Evolutionary conservation across 2,113 vertebrate species (phyloP).

Genomic region (Ictalurus furcatus): DNA sequence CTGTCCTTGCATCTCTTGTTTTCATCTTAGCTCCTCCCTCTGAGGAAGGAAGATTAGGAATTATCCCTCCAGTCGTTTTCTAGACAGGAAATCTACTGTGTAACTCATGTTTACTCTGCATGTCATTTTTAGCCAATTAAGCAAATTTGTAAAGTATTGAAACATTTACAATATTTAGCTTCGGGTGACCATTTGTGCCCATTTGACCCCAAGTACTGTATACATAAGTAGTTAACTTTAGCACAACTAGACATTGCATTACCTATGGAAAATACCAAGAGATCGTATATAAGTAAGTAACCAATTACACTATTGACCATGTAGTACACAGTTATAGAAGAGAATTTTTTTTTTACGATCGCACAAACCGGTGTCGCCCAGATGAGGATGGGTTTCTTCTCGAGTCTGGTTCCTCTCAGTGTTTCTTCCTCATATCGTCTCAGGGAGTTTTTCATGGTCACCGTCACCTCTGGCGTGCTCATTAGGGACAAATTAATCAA

Average conservation of each 20-base stretch:
- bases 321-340: too few relatives aligned
- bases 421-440: too few relatives aligned
- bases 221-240: not conserved
- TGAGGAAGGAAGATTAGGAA: not conserved
- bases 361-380: too few relatives aligned
- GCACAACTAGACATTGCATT: not conserved
- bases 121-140: not conserved
- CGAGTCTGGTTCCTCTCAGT: too few relatives aligned
- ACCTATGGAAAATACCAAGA: not conserved
- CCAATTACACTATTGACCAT: not conserved
- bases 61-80: not conserved
- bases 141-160: not conserved
- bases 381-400: too few relatives aligned
- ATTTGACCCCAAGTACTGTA: not conserved
- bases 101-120: too few relatives aligned
- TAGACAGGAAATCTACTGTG: not conserved
- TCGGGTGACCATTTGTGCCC: not conserved
- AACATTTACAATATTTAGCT: not conserved
- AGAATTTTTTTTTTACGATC: too few relatives aligned
- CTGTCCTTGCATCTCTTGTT: not conserved
- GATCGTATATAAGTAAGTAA: not conserved
- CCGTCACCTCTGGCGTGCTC: too few relatives aligned
- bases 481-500: too few relatives aligned
- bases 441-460: too few relatives aligned
- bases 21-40: not conserved